Percentiles rank a stretch among this genome's conserved stretches.
Conservation (phyloP, 2,888 invertebrate species). For the Frankliniella fusca region DNA sequence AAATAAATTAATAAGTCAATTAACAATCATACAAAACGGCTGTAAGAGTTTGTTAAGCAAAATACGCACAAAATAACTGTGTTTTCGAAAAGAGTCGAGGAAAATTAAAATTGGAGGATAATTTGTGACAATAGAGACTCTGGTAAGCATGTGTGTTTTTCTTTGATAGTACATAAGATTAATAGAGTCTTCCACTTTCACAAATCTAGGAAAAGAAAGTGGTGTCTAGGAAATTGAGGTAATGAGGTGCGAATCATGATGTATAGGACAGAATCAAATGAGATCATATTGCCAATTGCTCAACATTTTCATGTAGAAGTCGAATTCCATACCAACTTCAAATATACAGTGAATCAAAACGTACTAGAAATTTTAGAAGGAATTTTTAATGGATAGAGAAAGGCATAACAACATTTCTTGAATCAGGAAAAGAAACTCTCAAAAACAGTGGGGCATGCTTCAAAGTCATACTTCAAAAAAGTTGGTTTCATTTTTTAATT, state of each 20-base stretch:
- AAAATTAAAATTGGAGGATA: not conserved
- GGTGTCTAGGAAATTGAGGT: not conserved
- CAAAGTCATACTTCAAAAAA: not conserved
- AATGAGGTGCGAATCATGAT: conserved; percentile 10
- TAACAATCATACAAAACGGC: not conserved
- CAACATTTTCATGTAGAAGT: not conserved
- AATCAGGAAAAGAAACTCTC: not conserved
- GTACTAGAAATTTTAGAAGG: not conserved
- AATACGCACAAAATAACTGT: conserved; percentile 12
- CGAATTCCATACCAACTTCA: not conserved
- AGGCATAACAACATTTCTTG: not conserved
- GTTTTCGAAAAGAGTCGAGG: not conserved
- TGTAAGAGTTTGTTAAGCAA: not conserved
- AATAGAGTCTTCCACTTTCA: not conserved
- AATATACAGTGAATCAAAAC: not conserved
- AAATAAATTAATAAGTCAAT: conserved; percentile 18
- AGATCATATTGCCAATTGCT: conserved; percentile 20
- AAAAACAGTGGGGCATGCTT: not conserved
- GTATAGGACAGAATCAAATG: not conserved
- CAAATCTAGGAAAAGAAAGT: not conserved
- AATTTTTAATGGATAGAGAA: not conserved
- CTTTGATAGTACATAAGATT: not conserved
- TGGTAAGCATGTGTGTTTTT: not conserved
- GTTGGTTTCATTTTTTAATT: not conserved
- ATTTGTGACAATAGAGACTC: not conserved